A percentile compares a stretch with the other conserved stretches of the same genome.
phyloP scores from a whole-genome alignment of 2,888 invertebrate genomes.

The Apamea epomidion region DNA sequence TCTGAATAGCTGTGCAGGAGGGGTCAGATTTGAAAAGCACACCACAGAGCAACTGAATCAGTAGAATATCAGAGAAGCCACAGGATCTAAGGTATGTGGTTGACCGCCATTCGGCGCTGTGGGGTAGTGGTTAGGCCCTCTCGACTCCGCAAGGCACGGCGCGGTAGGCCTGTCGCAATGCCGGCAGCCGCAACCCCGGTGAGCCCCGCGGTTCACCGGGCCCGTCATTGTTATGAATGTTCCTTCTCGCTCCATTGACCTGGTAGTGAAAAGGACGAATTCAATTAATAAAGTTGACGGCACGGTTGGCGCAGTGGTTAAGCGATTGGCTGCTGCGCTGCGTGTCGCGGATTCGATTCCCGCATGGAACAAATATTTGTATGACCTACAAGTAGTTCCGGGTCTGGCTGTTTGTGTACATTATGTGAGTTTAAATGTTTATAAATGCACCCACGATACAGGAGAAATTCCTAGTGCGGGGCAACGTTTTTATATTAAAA shows the following conservation, averaged over 20 bases:
- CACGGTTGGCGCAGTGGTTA: too few species aligned
- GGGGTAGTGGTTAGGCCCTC: conserved; percentile 45
- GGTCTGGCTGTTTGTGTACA: too few species aligned
- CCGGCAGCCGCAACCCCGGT: conserved; percentile 38
- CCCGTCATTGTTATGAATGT: conserved; percentile 26
- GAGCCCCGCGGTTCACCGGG: conserved; percentile 32
- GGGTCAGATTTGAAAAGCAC: background rate
- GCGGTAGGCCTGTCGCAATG: conserved; percentile 22
- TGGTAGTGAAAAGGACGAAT: conserved; percentile 22
- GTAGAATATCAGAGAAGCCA: conserved; percentile 33
- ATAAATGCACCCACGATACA: too few species aligned
- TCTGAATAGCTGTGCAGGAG: background rate
- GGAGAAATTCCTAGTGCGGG: too few species aligned
- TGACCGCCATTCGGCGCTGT: conserved; percentile 42
- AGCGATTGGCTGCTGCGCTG: too few species aligned
- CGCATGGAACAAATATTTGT: too few species aligned
- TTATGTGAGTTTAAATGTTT: too few species aligned
- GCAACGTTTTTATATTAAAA: too few species aligned
- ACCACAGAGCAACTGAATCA: conserved; percentile 11
- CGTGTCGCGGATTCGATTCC: too few species aligned
- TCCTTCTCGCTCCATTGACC: conserved; percentile 7
- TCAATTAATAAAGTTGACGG: background rate
- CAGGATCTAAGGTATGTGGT: conserved; percentile 46
- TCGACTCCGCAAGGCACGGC: conserved; percentile 7
- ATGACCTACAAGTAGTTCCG: too few species aligned